Percentiles rank a stretch among this genome's conserved stretches.
These are phyloP conservation scores for Caenorhabditis afra DNA, from an alignment of 2,888 invertebrate species.

Conservation along the genomic window DNA sequence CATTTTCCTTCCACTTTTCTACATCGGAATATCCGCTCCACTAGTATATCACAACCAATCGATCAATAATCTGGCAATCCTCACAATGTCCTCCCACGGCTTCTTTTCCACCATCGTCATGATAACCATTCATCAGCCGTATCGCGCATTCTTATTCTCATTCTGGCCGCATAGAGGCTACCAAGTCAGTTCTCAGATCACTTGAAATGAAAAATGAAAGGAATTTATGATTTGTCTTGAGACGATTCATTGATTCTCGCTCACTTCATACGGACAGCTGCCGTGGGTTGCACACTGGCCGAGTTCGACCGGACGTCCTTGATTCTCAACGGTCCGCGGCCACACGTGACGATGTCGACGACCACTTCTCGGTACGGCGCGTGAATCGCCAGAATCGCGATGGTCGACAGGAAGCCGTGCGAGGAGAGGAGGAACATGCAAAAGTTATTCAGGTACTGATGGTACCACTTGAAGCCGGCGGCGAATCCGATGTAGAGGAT, in stretches of 20 bases:
- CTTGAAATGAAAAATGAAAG: no score
- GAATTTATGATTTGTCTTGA: no score
- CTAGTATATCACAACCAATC: not conserved
- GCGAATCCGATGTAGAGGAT: no score
- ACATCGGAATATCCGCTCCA: not conserved
- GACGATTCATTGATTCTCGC: no score
- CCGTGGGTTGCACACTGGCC: no score
- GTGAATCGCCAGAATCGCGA: not conserved
- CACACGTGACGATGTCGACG: not conserved
- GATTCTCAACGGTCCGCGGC: no score
- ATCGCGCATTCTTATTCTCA: not conserved
- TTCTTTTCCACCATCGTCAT: constrained; percentile 1
- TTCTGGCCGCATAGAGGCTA: no score
- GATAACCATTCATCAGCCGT: not conserved
- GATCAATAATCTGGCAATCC: not conserved
- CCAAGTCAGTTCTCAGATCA: no score
- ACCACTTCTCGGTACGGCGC: not conserved
- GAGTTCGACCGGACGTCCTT: no score
- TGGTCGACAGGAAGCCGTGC: constrained; percentile 3
- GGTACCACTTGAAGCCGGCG: no score
- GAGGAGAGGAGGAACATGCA: not conserved
- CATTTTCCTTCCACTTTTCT: not conserved
- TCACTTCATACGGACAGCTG: no score
- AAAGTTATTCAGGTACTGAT: constrained; percentile 7
- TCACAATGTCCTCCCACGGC: not conserved